These are phyloP conservation scores for Hyperoplus immaculatus DNA, from an alignment of 2,797 vertebrate genomes.

Conservation along the genomic window DNA sequence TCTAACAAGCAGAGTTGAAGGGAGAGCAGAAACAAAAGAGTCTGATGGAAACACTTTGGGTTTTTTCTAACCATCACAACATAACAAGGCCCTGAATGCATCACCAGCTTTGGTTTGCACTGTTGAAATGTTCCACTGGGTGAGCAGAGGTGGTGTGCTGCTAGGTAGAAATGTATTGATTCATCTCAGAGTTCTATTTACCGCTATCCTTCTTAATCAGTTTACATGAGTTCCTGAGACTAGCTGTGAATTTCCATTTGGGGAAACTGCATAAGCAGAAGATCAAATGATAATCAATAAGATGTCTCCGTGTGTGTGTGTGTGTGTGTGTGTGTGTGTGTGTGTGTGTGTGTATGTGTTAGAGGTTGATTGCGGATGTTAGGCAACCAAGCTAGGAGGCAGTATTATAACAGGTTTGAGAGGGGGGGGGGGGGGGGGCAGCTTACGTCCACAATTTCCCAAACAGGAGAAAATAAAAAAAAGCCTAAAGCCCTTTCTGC, in stretches of 20 bases:
- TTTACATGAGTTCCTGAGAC: slow-evolving; percentile 35
- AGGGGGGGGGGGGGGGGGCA: background rate
- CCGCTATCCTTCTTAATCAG: slow-evolving; percentile 16
- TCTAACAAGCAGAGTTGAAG: slow-evolving; percentile 1
- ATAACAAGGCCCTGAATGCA: slow-evolving; percentile 17
- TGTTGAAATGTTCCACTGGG: slow-evolving; percentile 26
- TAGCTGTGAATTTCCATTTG: slow-evolving; percentile 42
- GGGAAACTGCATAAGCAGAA: slow-evolving; percentile 51
- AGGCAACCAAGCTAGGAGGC: slow-evolving; percentile 26
- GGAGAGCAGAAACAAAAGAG: background rate
- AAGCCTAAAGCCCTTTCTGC: slow-evolving; percentile 45
- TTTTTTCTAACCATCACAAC: slow-evolving; percentile 12
- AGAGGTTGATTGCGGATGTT: background rate
- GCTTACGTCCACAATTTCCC: slow-evolving; percentile 58
- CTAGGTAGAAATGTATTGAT: slow-evolving; percentile 36
- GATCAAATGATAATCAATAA: slow-evolving; percentile 50
- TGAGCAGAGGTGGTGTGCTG: slow-evolving; percentile 26
- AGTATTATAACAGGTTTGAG: slow-evolving; percentile 37
- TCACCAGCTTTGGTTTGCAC: slow-evolving; percentile 7
- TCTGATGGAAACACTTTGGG: slow-evolving; percentile 2
- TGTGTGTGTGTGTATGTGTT: background rate
- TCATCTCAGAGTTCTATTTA: slow-evolving; percentile 9
- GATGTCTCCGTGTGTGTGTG: background rate
- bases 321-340: too few relatives aligned
- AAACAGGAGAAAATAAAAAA: slow-evolving; percentile 65